Percentiles rank a stretch among this genome's conserved stretches.
phyloP scores from a whole-genome alignment of 64 coral and sea anemone genomes.

The Dendrophyllia cribrosa region DNA sequence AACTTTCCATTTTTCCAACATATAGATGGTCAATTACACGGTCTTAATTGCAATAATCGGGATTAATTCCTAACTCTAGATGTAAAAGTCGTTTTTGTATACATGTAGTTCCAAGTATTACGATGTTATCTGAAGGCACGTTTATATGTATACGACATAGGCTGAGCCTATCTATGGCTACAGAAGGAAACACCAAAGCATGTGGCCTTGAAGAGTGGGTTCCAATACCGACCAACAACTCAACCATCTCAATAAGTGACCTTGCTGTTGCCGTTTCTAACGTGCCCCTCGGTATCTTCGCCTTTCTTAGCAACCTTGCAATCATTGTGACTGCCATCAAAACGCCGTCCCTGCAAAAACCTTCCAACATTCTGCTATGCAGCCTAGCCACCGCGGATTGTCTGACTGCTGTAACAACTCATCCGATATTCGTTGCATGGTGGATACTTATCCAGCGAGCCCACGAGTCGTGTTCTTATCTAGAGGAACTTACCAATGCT shows the following conservation, averaged over 20 bases:
- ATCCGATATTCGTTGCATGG: background rate
- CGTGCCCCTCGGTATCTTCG: background rate
- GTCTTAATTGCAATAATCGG: too few relatives aligned
- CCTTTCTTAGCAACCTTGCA: background rate
- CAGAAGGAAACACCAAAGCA: background rate
- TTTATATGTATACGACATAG: too few relatives aligned
- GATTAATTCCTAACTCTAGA: too few relatives aligned
- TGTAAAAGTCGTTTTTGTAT: too few relatives aligned
- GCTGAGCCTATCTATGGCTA: background rate
- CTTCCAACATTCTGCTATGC: constrained; percentile 1
- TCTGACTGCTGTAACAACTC: background rate
- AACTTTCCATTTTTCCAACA: too few relatives aligned
- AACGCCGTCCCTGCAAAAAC: background rate
- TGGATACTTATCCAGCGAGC: background rate
- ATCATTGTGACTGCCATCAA: background rate
- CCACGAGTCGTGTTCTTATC: background rate
- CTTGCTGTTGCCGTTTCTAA: background rate
- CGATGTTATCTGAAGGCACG: too few relatives aligned
- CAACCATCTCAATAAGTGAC: background rate
- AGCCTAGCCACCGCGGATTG: background rate
- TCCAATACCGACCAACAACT: background rate
- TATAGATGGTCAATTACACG: too few relatives aligned
- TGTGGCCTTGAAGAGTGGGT: background rate
- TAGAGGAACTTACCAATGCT: background rate
- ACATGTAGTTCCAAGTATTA: too few relatives aligned